These are phyloP conservation scores for Phoenicopterus ruber DNA, from an alignment of 2,113 vertebrate species.

Conservation along the genomic window DNA sequence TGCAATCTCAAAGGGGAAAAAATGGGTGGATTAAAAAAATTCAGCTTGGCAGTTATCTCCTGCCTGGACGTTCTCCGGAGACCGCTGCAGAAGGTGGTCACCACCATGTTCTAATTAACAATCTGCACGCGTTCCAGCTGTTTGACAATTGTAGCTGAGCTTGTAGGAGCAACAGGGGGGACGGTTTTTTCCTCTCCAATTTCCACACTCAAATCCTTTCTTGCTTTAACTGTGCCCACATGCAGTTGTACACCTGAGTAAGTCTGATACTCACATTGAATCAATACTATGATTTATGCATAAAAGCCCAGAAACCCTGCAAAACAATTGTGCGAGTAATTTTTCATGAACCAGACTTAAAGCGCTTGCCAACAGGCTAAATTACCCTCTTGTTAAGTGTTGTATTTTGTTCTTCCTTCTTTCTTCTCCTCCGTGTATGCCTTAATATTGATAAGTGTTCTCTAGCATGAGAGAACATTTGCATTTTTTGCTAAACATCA, in stretches of 20 bases:
- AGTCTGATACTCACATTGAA: constrained; percentile 28
- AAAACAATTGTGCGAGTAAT: constrained; percentile 54
- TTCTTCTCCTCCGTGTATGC: constrained; percentile 68
- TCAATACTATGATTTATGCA: constrained; percentile 62
- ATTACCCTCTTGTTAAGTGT: constrained; percentile 71
- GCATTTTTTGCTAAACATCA: constrained; percentile 55
- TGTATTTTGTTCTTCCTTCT: constrained; percentile 65
- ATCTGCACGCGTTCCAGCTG: not conserved
- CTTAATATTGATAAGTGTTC: constrained; percentile 74
- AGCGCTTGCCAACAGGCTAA: constrained; percentile 69
- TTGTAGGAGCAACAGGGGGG: constrained; percentile 7
- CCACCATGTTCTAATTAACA: not conserved
- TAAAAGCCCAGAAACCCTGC: constrained; percentile 40
- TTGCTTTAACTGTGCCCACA: not conserved
- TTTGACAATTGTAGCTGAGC: not conserved
- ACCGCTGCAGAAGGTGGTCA: not conserved
- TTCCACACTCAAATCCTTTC: not conserved
- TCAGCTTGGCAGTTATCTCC: not conserved
- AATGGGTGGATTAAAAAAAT: not conserved
- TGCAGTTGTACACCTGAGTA: constrained; percentile 34
- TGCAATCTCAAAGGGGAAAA: not conserved
- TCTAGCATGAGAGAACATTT: constrained; percentile 51
- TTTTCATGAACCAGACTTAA: constrained; percentile 64
- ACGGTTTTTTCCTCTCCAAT: not conserved
- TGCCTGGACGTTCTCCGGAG: not conserved